These are phyloP conservation scores for Procambarus clarkii DNA, from an alignment of 1,140 invertebrate genomes.

Conservation along the genomic window DNA sequence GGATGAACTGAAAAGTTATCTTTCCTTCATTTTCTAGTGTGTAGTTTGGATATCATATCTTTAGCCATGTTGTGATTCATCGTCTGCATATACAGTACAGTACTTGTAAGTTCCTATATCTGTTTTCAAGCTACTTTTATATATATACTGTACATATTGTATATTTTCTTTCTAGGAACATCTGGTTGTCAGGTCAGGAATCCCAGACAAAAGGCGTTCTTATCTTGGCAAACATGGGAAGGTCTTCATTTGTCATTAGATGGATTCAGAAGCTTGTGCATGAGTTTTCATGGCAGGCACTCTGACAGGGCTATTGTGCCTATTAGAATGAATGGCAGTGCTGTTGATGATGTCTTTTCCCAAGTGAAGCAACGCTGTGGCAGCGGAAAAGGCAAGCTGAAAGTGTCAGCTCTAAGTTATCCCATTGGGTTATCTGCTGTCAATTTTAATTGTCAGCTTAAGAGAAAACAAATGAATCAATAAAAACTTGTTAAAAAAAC, in stretches of 20 bases:
- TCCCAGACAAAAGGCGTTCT: not conserved
- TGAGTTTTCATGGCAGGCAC: not conserved
- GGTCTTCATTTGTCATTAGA: not conserved
- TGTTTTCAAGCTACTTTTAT: too few relatives aligned
- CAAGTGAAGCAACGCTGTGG: not conserved
- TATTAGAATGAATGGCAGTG: not conserved
- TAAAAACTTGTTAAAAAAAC: not conserved
- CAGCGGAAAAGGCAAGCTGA: not conserved
- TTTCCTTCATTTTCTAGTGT: too few relatives aligned
- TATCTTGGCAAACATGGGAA: not conserved
- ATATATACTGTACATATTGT: too few relatives aligned
- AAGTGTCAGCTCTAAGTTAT: not conserved
- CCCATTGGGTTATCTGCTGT: not conserved
- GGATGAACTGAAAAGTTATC: too few relatives aligned
- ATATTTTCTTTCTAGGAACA: not conserved
- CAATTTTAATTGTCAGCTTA: not conserved
- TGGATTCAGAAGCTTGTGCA: slow-evolving; percentile 10
- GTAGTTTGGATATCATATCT: too few relatives aligned
- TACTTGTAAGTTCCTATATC: too few relatives aligned
- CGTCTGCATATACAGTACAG: too few relatives aligned
- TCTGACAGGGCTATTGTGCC: not conserved
- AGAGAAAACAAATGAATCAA: not conserved
- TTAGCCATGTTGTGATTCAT: too few relatives aligned
- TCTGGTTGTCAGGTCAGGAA: not conserved
- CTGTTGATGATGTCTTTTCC: not conserved